Evolutionary conservation across 30 jellyfish, hydroid and myxozoan species (phyloP).

Genomic region (Sanderia malayensis): DNA sequence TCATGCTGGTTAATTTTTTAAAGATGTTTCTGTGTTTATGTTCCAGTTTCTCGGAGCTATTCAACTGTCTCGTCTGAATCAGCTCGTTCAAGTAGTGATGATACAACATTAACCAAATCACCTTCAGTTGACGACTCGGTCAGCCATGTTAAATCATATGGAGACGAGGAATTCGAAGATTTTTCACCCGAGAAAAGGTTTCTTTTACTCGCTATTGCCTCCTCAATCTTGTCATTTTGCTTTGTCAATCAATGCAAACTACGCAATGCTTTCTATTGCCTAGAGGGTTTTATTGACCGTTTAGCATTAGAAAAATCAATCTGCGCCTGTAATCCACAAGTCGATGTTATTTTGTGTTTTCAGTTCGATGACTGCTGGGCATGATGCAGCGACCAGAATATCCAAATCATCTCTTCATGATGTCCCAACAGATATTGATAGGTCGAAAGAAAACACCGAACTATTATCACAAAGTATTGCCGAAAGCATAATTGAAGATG

Average conservation of each 20-base stretch:
- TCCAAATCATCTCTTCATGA: slow-evolving; percentile 3
- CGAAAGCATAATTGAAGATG: background rate
- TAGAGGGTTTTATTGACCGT: too few species aligned
- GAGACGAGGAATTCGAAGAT: slow-evolving; percentile 67
- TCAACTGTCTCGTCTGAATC: slow-evolving; percentile 39
- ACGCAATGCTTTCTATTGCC: too few species aligned
- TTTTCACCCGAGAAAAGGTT: slow-evolving; percentile 40
- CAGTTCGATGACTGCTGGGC: slow-evolving; percentile 18
- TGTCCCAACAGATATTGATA: background rate
- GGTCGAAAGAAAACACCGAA: background rate
- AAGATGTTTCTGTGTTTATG: too few species aligned
- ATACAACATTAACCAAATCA: slow-evolving; percentile 16
- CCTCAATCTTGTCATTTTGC: too few species aligned
- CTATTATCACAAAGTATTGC: background rate
- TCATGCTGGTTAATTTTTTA: too few species aligned
- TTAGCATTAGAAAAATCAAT: too few species aligned
- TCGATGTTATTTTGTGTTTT: too few species aligned
- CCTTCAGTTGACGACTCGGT: slow-evolving; percentile 19
- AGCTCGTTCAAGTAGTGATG: slow-evolving; percentile 26
- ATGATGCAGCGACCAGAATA: background rate
- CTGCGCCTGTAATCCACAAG: too few species aligned
- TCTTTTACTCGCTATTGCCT: background rate
- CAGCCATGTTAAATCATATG: slow-evolving; percentile 18
- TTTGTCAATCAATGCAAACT: too few species aligned
- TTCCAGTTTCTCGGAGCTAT: slow-evolving; percentile 63